Evolutionary conservation across 1,140 invertebrate genomes (phyloP).

Genomic region (Dreissena rostriformis): DNA sequence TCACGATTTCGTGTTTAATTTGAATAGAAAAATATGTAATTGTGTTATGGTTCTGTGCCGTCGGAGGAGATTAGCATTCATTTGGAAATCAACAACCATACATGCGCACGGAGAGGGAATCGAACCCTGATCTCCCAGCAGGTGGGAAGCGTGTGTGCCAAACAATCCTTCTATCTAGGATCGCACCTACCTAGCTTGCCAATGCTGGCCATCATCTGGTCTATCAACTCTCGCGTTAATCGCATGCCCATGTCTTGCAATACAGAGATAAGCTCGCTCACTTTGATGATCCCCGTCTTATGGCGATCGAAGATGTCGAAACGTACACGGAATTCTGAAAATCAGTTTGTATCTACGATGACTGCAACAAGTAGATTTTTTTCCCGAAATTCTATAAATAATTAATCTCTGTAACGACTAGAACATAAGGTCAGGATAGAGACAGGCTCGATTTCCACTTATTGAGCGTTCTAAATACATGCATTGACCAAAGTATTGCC

Average conservation of each 20-base stretch:
- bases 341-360: background rate
- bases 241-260: constrained; percentile 45
- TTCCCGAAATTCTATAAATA: too few species aligned
- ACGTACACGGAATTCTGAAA: constrained; percentile 43
- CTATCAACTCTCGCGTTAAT: constrained; percentile 13
- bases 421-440: too few species aligned
- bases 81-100: background rate
- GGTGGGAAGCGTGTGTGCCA: background rate
- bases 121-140: background rate
- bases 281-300: constrained; percentile 35
- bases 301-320: constrained; percentile 47
- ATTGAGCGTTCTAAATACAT: too few species aligned
- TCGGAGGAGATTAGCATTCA: background rate
- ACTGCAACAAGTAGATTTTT: too few species aligned
- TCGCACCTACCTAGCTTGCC: constrained; percentile 23
- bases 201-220: constrained; percentile 42
- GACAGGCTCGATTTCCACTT: too few species aligned
- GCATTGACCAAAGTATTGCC: too few species aligned
- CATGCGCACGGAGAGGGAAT: background rate
- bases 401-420: too few species aligned
- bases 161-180: background rate
- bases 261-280: constrained; percentile 19
- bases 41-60: background rate
- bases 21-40: background rate
- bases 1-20: background rate